Conservation (phyloP, 1,140 invertebrate species). For the Drosophila bipectinata region DNA sequence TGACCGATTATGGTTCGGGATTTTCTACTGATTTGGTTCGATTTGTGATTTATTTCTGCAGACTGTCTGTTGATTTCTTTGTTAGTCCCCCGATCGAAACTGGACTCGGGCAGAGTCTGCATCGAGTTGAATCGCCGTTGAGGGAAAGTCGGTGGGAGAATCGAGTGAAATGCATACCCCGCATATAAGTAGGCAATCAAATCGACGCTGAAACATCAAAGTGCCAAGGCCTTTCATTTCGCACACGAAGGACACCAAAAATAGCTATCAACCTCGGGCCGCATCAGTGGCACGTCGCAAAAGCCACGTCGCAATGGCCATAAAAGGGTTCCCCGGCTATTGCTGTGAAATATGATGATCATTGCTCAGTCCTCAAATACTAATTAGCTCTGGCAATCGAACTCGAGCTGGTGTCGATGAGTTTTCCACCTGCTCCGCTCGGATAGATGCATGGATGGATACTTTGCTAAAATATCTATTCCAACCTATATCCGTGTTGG, state of each 20-base stretch:
- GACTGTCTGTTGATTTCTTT: constrained; percentile 80
- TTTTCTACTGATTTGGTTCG: constrained; percentile 82
- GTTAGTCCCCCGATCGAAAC: constrained; percentile 55
- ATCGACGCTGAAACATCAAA: constrained; percentile 71
- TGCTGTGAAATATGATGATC: constrained; percentile 76
- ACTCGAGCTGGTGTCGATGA: constrained; percentile 27
- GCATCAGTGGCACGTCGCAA: constrained; percentile 70
- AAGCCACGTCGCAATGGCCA: constrained; percentile 58
- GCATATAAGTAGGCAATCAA: constrained; percentile 52
- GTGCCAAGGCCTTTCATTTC: constrained; percentile 70
- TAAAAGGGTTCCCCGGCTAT: constrained; percentile 65
- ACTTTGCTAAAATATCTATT: constrained; percentile 6
- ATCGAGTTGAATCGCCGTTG: constrained; percentile 8
- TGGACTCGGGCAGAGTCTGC: constrained; percentile 11
- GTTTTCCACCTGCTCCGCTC: background rate
- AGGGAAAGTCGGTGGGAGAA: constrained; percentile 65
- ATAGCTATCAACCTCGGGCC: constrained; percentile 62
- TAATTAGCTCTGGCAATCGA: constrained; percentile 66
- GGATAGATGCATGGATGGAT: background rate
- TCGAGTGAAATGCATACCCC: constrained; percentile 70
- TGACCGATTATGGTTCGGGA: constrained; percentile 75
- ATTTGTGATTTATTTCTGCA: constrained; percentile 80
- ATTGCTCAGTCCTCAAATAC: constrained; percentile 44
- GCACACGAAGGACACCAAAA: constrained; percentile 68
- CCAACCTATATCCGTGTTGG: constrained; percentile 29